Conservation (phyloP, 2,797 vertebrate species). For the Enteromius fasciolatus region DNA sequence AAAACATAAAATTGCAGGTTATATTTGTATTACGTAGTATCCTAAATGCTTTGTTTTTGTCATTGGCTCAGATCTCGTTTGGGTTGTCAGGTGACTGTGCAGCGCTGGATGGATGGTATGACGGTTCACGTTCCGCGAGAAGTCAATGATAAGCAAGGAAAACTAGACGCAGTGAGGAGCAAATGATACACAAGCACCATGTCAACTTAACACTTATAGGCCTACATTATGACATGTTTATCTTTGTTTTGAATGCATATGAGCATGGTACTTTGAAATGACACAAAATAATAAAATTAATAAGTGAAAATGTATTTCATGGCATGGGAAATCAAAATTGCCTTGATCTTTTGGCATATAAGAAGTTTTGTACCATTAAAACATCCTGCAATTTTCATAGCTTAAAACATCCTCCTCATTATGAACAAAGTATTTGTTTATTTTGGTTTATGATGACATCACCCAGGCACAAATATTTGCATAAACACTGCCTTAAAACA, state of each 20-base stretch:
- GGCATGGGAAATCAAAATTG: neutral
- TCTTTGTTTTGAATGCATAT: neutral
- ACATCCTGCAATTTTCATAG: neutral
- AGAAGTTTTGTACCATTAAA: neutral
- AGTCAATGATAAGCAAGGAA: slow-evolving; percentile 54
- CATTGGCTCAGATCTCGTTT: slow-evolving; percentile 73
- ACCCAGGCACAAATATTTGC: neutral
- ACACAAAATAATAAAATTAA: neutral
- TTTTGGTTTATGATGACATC: neutral
- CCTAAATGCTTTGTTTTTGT: slow-evolving; percentile 5
- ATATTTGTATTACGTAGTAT: neutral
- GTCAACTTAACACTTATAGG: neutral
- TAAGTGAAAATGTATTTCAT: neutral
- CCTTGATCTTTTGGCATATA: neutral
- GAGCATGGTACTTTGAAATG: neutral
- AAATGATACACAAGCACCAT: slow-evolving; percentile 12
- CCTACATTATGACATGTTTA: neutral
- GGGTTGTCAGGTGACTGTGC: slow-evolving; percentile 78
- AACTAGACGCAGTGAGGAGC: slow-evolving; percentile 45
- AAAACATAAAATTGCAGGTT: neutral
- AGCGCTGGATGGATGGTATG: slow-evolving; percentile 75
- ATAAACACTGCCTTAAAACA: neutral
- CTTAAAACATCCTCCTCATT: neutral
- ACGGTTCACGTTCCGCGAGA: slow-evolving; percentile 73
- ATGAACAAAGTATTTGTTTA: neutral